Evolutionary conservation across 2,888 invertebrate species (phyloP), one percentile per base, ranked within the genome.

Genomic region (Caenorhabditis virilis): DNA sequence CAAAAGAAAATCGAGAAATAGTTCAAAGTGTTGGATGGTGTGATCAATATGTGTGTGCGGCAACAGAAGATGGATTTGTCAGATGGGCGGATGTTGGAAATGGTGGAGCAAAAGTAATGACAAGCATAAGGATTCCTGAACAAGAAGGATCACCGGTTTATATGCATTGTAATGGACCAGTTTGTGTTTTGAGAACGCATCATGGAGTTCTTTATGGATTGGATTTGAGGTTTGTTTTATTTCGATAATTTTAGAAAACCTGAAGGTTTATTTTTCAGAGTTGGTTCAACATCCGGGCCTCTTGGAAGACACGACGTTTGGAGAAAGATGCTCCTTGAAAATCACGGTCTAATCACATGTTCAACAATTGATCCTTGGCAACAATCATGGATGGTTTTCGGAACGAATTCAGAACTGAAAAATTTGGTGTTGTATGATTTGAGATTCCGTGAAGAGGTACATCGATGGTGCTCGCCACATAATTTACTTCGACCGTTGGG

Each of bases 351-450:
- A 23, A 60, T 79, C 26, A 76, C 77, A 16, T 66, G 74, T 3
- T 75, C 77, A 30, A 61, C 77, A 13, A 68, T 80, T n/a, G 80
- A 80, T 63, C 72, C 78, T 9, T 56, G 72, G 57, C 76, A 72
- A 38, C 66, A 78, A 23, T 66, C 73, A 30, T 80, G 80, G 80
- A 78, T 81, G 79, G 62, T 74, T 0, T 42, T 81, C 23, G 77
- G 74, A 22, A 60, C 67, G 7, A 75, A 76, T 20, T 65, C 68
- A 16, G 43, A 56, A 11, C 56, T 64, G 18, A n/a, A 35, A 11
- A 60, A 59, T 25, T 47, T 80, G 23, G 27, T 75, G 18, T 55
- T 81, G 15, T 80, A 78, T 72, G 80, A 80, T 59, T 52, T 80
- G 30, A 52, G 80, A 65, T 80, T 58, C 50, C 38, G 50, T 2